phyloP scores from a whole-genome alignment of 1,140 invertebrate genomes.

The Caenorhabditis tropicalis region DNA sequence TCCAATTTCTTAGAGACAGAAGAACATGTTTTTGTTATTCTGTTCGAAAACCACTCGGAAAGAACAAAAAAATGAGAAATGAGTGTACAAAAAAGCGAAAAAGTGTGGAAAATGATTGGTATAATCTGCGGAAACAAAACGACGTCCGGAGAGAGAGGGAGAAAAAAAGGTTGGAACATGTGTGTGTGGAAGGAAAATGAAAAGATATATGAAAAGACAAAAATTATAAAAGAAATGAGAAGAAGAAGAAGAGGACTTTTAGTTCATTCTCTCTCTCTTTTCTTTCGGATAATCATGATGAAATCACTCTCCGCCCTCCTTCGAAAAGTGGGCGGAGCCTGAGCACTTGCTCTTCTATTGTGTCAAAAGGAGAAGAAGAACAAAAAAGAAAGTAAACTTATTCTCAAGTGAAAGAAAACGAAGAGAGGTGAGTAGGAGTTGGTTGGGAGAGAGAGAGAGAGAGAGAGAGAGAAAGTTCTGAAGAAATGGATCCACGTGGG shows the following conservation, averaged over 20 bases:
- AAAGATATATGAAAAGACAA: background rate
- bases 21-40: background rate
- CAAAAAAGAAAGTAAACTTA: slow-evolving; percentile 15
- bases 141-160: background rate
- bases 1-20: background rate
- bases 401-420: background rate
- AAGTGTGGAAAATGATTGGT: slow-evolving; percentile 14
- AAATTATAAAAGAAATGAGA: background rate
- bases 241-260: background rate
- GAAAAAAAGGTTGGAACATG: too few species aligned
- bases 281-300: background rate
- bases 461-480: background rate
- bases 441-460: background rate
- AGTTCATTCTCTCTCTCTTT: background rate
- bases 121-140: slow-evolving; percentile 32
- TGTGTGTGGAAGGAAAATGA: background rate
- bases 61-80: background rate
- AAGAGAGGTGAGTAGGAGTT: background rate
- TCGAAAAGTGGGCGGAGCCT: slow-evolving; percentile 1
- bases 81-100: background rate
- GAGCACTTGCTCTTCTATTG: background rate
- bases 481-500: slow-evolving; percentile 31
- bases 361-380: background rate
- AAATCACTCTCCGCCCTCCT: slow-evolving; percentile 7
- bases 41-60: background rate